Conservation (phyloP, 2,888 invertebrate species). For the Sicus ferrugineus region DNA sequence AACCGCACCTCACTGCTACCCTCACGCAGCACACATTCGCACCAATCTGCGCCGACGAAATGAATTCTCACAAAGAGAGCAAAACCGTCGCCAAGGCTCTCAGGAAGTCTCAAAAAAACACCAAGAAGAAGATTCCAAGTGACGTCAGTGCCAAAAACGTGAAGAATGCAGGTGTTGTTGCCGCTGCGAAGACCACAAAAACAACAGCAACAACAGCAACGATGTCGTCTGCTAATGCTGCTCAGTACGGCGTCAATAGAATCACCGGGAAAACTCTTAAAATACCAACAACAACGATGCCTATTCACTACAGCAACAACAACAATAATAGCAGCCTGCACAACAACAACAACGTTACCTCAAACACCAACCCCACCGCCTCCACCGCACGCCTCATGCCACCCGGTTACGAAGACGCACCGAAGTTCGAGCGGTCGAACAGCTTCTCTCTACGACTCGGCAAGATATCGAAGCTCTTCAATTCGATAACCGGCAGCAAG, state of each 20-base stretch:
- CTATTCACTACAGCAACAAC: slow-evolving; percentile 39
- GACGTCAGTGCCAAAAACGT: slow-evolving; percentile 67
- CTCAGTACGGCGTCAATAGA: slow-evolving; percentile 29
- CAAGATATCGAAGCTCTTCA: slow-evolving; percentile 59
- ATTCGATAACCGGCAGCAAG: slow-evolving; percentile 61
- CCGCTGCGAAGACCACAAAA: too few species aligned
- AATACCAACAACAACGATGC: slow-evolving; percentile 37
- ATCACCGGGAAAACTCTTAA: slow-evolving; percentile 38
- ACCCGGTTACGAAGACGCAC: slow-evolving; percentile 48
- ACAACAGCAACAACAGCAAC: slow-evolving; percentile 10
- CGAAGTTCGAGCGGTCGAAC: slow-evolving; percentile 61
- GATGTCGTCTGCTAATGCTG: neutral
- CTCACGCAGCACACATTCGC: neutral
- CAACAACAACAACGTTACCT: slow-evolving; percentile 48
- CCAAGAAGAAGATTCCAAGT: slow-evolving; percentile 56
- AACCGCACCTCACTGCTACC: too few species aligned
- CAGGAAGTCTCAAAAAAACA: slow-evolving; percentile 63
- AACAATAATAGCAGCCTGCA: slow-evolving; percentile 16
- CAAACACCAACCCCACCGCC: slow-evolving; percentile 50
- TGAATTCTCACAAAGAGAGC: slow-evolving; percentile 52
- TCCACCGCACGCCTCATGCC: slow-evolving; percentile 24
- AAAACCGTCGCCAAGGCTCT: slow-evolving; percentile 63
- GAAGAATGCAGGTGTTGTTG: slow-evolving; percentile 54
- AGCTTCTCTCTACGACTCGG: slow-evolving; percentile 60
- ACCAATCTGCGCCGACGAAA: slow-evolving; percentile 29